Percentiles rank a stretch among this genome's conserved stretches.
phyloP scores from a whole-genome alignment of 2,113 vertebrate genomes.

The Leucopsar rothschildi region DNA sequence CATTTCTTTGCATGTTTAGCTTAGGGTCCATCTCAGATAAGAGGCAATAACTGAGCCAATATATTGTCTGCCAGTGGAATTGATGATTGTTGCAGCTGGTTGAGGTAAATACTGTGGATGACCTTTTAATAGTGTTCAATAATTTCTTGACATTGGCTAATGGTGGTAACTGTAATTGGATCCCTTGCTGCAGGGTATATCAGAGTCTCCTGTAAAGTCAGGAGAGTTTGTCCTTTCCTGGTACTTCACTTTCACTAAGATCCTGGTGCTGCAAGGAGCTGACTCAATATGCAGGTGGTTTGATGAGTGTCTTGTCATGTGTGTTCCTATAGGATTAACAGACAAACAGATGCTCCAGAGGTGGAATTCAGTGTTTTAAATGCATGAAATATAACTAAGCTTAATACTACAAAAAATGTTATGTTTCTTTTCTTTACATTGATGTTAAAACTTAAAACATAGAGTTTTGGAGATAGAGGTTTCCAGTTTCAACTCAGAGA shows the following conservation, averaged over 20 bases:
- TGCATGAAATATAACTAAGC: not conserved
- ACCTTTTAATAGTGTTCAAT: not conserved
- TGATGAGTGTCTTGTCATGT: not conserved
- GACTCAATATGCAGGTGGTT: not conserved
- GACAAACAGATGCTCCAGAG: not conserved
- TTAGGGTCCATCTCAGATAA: not conserved
- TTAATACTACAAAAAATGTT: not conserved
- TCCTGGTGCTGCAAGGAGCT: accelerated
- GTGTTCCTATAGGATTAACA: not conserved
- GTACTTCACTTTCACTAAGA: not conserved
- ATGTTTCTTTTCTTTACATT: not conserved
- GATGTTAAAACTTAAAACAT: not conserved
- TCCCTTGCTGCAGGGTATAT: not conserved
- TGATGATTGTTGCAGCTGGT: not conserved
- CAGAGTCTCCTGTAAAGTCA: not conserved
- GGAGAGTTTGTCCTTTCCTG: not conserved
- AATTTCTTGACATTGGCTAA: conserved; percentile 40
- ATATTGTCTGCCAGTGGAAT: not conserved
- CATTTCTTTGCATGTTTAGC: not conserved
- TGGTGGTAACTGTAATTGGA: not conserved
- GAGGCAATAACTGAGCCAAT: not conserved
- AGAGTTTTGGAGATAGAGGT: not conserved
- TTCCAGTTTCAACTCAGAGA: not conserved
- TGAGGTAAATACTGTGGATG: not conserved
- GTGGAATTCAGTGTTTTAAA: not conserved